Evolutionary conservation across 2,888 invertebrate species (phyloP).

Genomic region (Macrostomum cliftonense): DNA sequence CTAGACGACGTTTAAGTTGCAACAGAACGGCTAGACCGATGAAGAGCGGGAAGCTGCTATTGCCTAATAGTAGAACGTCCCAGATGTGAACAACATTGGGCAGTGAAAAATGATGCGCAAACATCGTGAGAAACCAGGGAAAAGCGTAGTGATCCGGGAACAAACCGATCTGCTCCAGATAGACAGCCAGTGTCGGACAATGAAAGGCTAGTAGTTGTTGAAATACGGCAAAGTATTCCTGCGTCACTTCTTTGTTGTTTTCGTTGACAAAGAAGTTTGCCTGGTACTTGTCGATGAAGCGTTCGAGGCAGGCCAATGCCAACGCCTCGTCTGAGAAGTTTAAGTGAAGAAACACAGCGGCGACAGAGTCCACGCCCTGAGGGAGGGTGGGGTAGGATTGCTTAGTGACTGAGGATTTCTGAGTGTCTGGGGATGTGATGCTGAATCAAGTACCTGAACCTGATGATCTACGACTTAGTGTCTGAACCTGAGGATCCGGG

Average conservation of each 20-base stretch:
- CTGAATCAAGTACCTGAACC: too few species aligned
- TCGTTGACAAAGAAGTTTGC: conserved; percentile 91
- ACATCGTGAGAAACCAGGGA: conserved; percentile 97
- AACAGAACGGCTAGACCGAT: conserved; percentile 78
- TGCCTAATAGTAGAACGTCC: conserved; percentile 82
- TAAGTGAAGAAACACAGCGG: conserved; percentile 83
- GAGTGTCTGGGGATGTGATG: too few species aligned
- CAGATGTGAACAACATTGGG: conserved; percentile 91
- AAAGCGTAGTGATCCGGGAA: conserved; percentile 89
- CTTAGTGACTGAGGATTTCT: too few species aligned
- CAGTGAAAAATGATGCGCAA: conserved; percentile 89
- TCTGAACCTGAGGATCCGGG: too few species aligned
- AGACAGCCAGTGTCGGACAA: conserved; percentile 73
- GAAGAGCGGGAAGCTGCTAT: conserved; percentile 74
- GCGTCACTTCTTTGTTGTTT: conserved; percentile 66
- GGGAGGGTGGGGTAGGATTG: too few species aligned
- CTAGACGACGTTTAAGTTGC: conserved; percentile 47
- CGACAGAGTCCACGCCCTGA: conserved; percentile 87
- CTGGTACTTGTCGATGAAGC: conserved; percentile 83
- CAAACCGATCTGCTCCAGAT: conserved; percentile 74
- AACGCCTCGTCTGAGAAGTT: conserved; percentile 92
- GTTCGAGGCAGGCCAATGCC: conserved; percentile 79
- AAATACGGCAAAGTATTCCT: conserved; percentile 84
- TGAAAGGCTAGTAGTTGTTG: conserved; percentile 85
- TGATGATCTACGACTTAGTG: too few species aligned